These are phyloP conservation scores for Takifugu bimaculatus DNA, from an alignment of 2,113 vertebrate genomes.

Conservation along the genomic window DNA sequence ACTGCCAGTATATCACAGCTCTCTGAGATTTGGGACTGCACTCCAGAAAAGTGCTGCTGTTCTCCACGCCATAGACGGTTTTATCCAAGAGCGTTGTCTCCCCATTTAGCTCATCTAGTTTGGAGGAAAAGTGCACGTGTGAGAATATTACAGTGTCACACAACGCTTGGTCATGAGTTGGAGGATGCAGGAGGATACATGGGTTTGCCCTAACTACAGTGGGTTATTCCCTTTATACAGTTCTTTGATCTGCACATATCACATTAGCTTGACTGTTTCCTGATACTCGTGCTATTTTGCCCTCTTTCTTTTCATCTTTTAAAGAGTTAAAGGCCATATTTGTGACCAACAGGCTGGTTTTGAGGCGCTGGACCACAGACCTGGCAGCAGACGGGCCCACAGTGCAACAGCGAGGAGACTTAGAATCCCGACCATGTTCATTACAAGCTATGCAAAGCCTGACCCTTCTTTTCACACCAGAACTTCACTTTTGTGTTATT, in stretches of 20 bases:
- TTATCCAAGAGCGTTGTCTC: slow-evolving; percentile 81
- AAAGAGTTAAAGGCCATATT: not conserved
- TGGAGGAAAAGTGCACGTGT: slow-evolving; percentile 13
- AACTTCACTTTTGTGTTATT: slow-evolving; percentile 15
- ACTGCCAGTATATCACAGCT: slow-evolving; percentile 90
- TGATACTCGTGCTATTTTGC: not conserved
- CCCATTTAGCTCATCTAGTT: slow-evolving; percentile 81
- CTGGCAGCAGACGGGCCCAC: slow-evolving; percentile 13
- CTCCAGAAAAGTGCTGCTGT: slow-evolving; percentile 97
- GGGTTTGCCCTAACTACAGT: too few relatives aligned
- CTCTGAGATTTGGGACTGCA: slow-evolving; percentile 94
- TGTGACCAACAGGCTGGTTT: slow-evolving; percentile 10
- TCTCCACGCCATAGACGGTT: slow-evolving; percentile 94
- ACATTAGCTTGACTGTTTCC: not conserved
- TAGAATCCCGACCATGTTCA: slow-evolving; percentile 55
- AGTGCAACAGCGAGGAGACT: slow-evolving; percentile 38
- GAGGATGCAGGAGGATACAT: too few relatives aligned
- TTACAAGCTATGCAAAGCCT: slow-evolving; percentile 47
- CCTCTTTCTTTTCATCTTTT: not conserved
- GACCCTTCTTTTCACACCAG: slow-evolving; percentile 50
- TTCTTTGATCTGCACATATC: too few relatives aligned
- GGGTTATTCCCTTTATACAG: too few relatives aligned
- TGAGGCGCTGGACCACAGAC: slow-evolving; percentile 13
- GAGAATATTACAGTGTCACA: not conserved
- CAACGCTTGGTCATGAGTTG: too few relatives aligned